Conservation (phyloP, 2,113 vertebrate genomes). For the Etheostoma spectabile region DNA sequence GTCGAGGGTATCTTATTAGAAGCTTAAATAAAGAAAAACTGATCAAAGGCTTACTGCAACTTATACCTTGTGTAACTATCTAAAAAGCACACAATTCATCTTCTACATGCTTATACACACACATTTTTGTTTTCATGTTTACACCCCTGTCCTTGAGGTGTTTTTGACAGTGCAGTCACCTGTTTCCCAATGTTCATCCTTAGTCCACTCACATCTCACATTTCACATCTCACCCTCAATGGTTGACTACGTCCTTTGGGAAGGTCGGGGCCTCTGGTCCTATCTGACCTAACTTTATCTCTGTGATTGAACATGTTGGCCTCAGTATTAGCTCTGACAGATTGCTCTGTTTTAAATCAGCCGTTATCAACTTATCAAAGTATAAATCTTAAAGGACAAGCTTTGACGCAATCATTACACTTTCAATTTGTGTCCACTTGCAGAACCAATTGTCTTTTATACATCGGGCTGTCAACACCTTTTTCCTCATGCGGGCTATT, state of each 20-base stretch:
- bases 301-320: slow-evolving; percentile 42
- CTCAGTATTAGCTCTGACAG: slow-evolving; percentile 53
- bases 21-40: background rate
- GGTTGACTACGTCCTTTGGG: slow-evolving; percentile 24
- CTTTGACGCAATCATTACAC: slow-evolving; percentile 23
- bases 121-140: slow-evolving; percentile 6
- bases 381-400: slow-evolving; percentile 34
- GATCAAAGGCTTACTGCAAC: background rate
- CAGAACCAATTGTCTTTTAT: background rate
- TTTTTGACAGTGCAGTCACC: slow-evolving; percentile 25
- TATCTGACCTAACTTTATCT: slow-evolving; percentile 52
- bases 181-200: slow-evolving; percentile 1
- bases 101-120: background rate
- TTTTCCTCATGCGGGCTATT: background rate
- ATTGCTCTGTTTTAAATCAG: slow-evolving; percentile 54
- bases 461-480: background rate
- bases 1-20: background rate
- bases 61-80: background rate
- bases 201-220: slow-evolving; percentile 8
- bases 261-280: slow-evolving; percentile 31
- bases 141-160: slow-evolving; percentile 9
- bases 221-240: slow-evolving; percentile 17
- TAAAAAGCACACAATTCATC: background rate
- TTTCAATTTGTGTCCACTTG: slow-evolving; percentile 16
- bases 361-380: slow-evolving; percentile 15